Percentiles rank a stretch among this genome's conserved stretches.
Evolutionary conservation across 2,113 vertebrate genomes (phyloP).

Genomic region (Pomatostomus ruficeps): DNA sequence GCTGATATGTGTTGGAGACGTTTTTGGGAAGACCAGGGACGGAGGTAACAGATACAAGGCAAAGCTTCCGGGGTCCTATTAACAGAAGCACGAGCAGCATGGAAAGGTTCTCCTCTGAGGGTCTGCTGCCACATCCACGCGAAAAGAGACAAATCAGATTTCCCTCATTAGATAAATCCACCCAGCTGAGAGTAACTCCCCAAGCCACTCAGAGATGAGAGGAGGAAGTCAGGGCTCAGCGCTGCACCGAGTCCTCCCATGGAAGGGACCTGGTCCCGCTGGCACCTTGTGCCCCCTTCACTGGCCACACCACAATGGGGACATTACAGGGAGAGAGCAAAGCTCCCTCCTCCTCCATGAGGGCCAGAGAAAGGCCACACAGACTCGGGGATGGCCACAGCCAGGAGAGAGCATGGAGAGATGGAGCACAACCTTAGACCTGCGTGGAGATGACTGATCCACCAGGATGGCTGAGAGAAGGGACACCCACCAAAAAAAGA

Average conservation of each 20-base stretch:
- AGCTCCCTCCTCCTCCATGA: rapidly evolving
- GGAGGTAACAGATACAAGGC: not conserved
- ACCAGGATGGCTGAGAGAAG: not conserved
- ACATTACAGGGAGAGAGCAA: not conserved
- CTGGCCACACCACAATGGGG: rapidly evolving
- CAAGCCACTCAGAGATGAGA: not conserved
- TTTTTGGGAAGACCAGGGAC: not conserved
- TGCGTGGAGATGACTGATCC: not conserved
- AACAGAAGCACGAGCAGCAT: not conserved
- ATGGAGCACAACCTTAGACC: not conserved
- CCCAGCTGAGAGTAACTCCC: not conserved
- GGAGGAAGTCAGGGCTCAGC: not conserved
- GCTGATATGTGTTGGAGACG: not conserved
- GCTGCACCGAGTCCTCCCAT: rapidly evolving
- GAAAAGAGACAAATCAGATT: not conserved
- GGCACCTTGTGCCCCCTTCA: not conserved
- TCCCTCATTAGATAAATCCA: not conserved
- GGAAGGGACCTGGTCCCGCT: rapidly evolving
- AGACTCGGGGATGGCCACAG: not conserved
- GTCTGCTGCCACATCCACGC: not conserved
- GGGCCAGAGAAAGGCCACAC: rapidly evolving
- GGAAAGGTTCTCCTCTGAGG: not conserved
- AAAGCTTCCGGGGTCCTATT: not conserved
- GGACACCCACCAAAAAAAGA: not conserved
- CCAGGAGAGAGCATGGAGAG: not conserved